Base-by-base conservation (phyloP, 2,113 vertebrate genomes). In the Thomomys bottae region DNA sequence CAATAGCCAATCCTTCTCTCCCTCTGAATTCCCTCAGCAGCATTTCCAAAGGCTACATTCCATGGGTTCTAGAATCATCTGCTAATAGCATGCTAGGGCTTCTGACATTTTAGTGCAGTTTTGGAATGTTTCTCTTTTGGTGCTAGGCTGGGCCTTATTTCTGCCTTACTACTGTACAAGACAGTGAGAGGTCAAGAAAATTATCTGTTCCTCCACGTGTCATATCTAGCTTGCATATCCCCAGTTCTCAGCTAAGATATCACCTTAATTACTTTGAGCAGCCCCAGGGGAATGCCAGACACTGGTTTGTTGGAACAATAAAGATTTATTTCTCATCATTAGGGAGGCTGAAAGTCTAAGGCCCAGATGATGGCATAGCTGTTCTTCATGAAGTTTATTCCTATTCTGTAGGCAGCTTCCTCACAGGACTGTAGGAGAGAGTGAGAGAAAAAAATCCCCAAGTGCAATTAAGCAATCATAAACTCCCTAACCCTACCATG, bases 171-270 rank as follows among this genome's bases (percentile, higher is more conserved):
- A 15, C 23, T 5, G 20, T 11, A 1, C 14, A 4, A 40, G 10
- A 36, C 3, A 5, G 1, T 14, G 5, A 26, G 61, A 30, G 8
- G 54, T 0, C 1, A 28, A 40, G n/a, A 40, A 38, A 42, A 67
- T 2, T 2, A 7, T 23, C 9, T 28, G 45, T 14, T 24, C 11
- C 30, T 14, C 14, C 4, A 63, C 0, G 0, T n/a, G 23, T 15
- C 28, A 20, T 38, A 15, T 18, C 18, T 30, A 71, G 32, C 3
- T 14, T 20, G 20, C 11, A 1, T 24, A 2, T 18, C 21, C 17
- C 61, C 61, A 32, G 34, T 2, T 32, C 32, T 66, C 67, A 38
- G 28, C 20, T 54, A 5, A 10, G 2, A 5, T 32, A 8, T 26
- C 28, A 15, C 6, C 8, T 18, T 38, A 6, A 15, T 42, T 23